Base-by-base conservation (phyloP, 1,140 invertebrate genomes). In the Proctacanthus coquilletti region DNA sequence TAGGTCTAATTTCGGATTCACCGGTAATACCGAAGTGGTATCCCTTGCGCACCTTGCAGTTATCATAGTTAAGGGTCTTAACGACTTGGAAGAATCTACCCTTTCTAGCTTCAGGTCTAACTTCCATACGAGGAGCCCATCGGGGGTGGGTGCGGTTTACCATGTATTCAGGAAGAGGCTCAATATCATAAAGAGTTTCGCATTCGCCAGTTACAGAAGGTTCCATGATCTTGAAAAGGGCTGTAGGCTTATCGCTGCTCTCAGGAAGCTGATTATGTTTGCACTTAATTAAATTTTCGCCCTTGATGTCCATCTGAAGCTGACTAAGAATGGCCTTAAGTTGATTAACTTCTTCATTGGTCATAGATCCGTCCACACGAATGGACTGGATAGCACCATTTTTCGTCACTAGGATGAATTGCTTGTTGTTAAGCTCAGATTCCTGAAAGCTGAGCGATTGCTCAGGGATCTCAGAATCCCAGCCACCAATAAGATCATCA, bases 161-260 rank as follows among this genome's bases (percentile, higher is more conserved):
- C 45, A 66, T 51, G 41, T 68, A 64, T 15, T 68, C 51, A 3
- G 70, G 58, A 19, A 76, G 53, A 1, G 67, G 69, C 11, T 64
- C 62, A 6, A 80, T 67, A 17, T 75, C 68, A 53, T 81, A 81
- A 0, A 70, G 40, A 8, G 74, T 75, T 51, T 78, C 72, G 47
- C 72, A 77, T 50, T 70, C 67, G 31, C 79, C 79, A 44, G 66
- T 68, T 17, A 81, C 68, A 5, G 75, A 70, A 41, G 72, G 67
- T 57, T 82, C 79, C 70, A 78, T 73, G 21, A 68, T 70, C 39
- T 65, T 73, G 58, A 66, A 81, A 11, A 64, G 55, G 2, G 65
- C 71, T 42, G 64, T 60, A 8, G 64, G 47, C 3, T 54, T 45
- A 4, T 64, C 45, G n/a, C 62, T 55, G 32, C 68, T 59, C 13